phyloP scores from a whole-genome alignment of 2,113 vertebrate genomes.

The Sinocyclocheilus grahami region DNA sequence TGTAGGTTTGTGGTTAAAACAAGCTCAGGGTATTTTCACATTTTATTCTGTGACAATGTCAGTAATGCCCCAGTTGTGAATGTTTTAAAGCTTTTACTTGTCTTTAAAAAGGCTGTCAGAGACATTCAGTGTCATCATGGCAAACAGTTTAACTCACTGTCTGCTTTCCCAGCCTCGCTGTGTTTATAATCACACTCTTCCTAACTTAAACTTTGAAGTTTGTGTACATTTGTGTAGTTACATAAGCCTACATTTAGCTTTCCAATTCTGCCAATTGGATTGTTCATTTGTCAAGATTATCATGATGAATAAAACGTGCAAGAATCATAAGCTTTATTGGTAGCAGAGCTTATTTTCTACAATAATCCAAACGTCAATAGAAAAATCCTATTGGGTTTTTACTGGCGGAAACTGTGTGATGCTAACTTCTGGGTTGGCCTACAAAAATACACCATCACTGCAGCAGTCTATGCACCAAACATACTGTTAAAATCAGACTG shows the following conservation, averaged over 20 bases:
- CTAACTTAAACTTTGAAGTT: neutral
- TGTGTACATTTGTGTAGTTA: neutral
- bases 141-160: neutral
- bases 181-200: neutral
- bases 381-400: neutral
- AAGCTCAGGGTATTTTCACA: neutral
- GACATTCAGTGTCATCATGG: neutral
- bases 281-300: neutral
- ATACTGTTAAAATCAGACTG: neutral
- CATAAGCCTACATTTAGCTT: neutral
- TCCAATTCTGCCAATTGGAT: neutral
- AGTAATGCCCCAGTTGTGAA: neutral
- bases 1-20: neutral
- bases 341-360: neutral
- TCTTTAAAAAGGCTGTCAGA: neutral
- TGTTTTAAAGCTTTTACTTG: too few relatives aligned
- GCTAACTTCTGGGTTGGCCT: neutral
- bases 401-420: neutral
- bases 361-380: neutral
- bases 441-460: neutral
- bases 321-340: neutral
- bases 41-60: neutral
- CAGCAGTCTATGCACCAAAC: neutral
- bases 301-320: neutral
- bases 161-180: neutral